Evolutionary conservation across 2,888 invertebrate genomes (phyloP), one percentile per base, ranked within the genome.

Genomic region (Melanostoma scalare): DNA sequence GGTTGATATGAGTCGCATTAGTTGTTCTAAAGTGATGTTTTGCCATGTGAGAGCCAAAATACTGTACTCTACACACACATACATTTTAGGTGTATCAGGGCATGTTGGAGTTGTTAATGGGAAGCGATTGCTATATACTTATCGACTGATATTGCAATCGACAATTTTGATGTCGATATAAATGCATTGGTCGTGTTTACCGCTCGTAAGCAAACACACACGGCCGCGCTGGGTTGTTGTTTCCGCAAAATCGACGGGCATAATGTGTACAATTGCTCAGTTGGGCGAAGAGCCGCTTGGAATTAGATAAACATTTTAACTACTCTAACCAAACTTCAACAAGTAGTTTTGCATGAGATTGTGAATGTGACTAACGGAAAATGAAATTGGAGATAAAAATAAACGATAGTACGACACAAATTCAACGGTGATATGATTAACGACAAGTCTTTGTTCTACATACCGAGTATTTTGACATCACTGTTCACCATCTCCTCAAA

Each of bases 81-180:
- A 20, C 20, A 48, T 71, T 71, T 71, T 60, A 3, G 48, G 67
- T 67, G 58, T 60, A 67, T 72, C 61, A 67, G 67, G 61, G 31
- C 48, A 36, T 55, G 53, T 53, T 61, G 52, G 55, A 36, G 33
- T 52, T 35, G 9, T 42, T 50, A 68, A 56, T 69, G 55, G 52
- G 4, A 20, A 61, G 46, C 68, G 55, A 72, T 60, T 60, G 60
- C 52, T 40, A 35, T 65, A 20, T 63, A 42, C 52, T 69, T 40
- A 52, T 65, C 56, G 55, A 44, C 48, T 65, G 31, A 63, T 65
- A 56, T 44, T 52, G 35, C 58, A 80, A 76, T 80, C 40, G 56
- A 42, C 42, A 50, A 55, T 72, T 75, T 58, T 50, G 6, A 63
- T 68, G 53, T n/a, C 31, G 40, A 56, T 53, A 48, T 61, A 48